These are phyloP conservation scores for Drosophila robusta DNA, from an alignment of 2,888 invertebrate genomes.

Conservation along the genomic window DNA sequence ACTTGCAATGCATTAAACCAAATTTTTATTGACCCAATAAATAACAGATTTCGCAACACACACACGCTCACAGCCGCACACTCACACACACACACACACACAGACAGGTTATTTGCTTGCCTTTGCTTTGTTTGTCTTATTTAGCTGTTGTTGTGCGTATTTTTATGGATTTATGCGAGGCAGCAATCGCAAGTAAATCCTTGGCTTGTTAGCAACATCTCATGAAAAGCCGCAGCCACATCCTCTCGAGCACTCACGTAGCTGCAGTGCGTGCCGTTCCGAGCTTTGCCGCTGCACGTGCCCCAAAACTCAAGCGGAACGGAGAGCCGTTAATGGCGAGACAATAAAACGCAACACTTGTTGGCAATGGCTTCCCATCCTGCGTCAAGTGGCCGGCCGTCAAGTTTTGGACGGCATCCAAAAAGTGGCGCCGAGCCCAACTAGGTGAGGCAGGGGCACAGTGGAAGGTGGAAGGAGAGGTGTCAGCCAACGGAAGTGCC, in stretches of 20 bases:
- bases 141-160: slow-evolving; percentile 32
- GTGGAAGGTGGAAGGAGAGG: neutral
- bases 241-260: slow-evolving; percentile 59
- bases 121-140: slow-evolving; percentile 27
- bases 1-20: slow-evolving; percentile 71
- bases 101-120: slow-evolving; percentile 19
- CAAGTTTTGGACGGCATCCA: slow-evolving; percentile 23
- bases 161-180: slow-evolving; percentile 64
- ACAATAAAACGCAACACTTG: slow-evolving; percentile 78
- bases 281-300: slow-evolving; percentile 57
- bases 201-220: slow-evolving; percentile 44
- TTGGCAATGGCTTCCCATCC: slow-evolving; percentile 59
- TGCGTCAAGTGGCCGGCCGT: slow-evolving; percentile 32
- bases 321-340: slow-evolving; percentile 61
- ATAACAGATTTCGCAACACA: slow-evolving; percentile 66
- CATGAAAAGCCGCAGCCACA: slow-evolving; percentile 18
- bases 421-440: slow-evolving; percentile 11
- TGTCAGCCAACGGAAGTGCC: slow-evolving; percentile 27
- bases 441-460: slow-evolving; percentile 27
- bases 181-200: slow-evolving; percentile 32
- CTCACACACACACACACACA: no score
- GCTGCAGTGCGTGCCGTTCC: slow-evolving; percentile 50
- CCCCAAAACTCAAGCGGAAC: slow-evolving; percentile 30
- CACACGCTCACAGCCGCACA: neutral
- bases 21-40: slow-evolving; percentile 76